Percentiles rank a stretch among this genome's conserved stretches.
phyloP scores from a whole-genome alignment of 1,140 invertebrate species.

The Vanessa atalanta region DNA sequence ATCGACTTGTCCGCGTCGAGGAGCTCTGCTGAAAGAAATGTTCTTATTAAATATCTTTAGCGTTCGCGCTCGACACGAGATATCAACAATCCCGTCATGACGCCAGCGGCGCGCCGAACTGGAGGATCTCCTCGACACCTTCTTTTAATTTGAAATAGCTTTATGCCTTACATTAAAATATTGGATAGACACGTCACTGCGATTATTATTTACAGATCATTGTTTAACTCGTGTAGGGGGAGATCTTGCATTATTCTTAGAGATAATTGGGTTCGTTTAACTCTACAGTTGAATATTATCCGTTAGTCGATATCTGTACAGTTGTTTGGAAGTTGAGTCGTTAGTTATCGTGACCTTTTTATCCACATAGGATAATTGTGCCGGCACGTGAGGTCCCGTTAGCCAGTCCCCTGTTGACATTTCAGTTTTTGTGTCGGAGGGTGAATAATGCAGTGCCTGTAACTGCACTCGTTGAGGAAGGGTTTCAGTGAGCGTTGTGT shows the following conservation, averaged over 20 bases:
- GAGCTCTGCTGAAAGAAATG: background rate
- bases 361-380: conserved; percentile 12
- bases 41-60: conserved; percentile 1
- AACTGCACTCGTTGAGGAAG: background rate
- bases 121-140: background rate
- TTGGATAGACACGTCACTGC: too few species aligned
- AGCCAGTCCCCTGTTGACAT: conserved; percentile 41
- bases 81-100: background rate
- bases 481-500: conserved; percentile 31
- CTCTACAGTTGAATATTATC: too few species aligned
- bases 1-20: background rate
- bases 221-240: too few species aligned
- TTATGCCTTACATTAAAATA: too few species aligned
- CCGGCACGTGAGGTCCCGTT: conserved; percentile 41
- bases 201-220: too few species aligned
- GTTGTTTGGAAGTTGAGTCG: background rate
- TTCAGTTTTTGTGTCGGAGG: conserved; percentile 42
- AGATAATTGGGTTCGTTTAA: too few species aligned
- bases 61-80: background rate
- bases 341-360: conserved; percentile 22
- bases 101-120: background rate
- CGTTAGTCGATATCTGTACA: too few species aligned
- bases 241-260: too few species aligned
- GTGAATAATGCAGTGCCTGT: conserved; percentile 40
- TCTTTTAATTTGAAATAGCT: background rate